Evolutionary conservation across 2,797 vertebrate species (phyloP), one percentile per base, ranked within the genome.

Genomic region (Vipera ursinii): DNA sequence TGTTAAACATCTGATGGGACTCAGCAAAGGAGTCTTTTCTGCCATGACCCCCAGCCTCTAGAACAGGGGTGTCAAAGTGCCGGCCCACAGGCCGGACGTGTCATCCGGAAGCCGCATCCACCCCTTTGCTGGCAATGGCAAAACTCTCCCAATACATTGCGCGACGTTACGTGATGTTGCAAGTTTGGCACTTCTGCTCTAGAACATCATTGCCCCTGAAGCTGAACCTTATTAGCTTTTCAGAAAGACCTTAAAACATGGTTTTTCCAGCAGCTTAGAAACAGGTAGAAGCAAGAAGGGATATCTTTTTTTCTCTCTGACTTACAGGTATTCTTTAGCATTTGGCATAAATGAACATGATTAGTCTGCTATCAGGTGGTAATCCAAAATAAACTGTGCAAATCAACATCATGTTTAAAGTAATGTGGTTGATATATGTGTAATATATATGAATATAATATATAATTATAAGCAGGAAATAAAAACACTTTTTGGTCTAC

Each of bases 391-490:
- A 94, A 94, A 95, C 3, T n/a, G n/a, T 6, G 73, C 94, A 94
- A 95, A 92, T 90, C 51, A 90, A 59, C n/a, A 95, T 93, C 92
- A 94, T 51, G 60, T 92, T 94, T 93, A 96, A 96, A 94, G 88
- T 0, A 95, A 94, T 90, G 87, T 26, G 91, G 44, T 48, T 26
- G 2, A 17, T 44, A 78, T 78, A 17, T 32, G 32, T 32, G n/a
- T 73, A 32, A 32, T 32, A 89, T 86, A 95, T 96, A 38, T 92
- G 95, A 96, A 91, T 87, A 94, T 87, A 96, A 93, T 95, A 96
- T 95, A 96, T 91, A 91, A 93, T 95, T 93, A 95, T 91, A 95
- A 95, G 90, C 93, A 96, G 96, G 94, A 96, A 96, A 95, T 95
- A 95, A 97, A 97, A 96, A 91, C 95, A 92, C 69, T 94, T 95